Percentiles rank a stretch among this genome's conserved stretches.
These are phyloP conservation scores for Palaemon carinicauda DNA, from an alignment of 1,140 invertebrate genomes.

Conservation along the genomic window DNA sequence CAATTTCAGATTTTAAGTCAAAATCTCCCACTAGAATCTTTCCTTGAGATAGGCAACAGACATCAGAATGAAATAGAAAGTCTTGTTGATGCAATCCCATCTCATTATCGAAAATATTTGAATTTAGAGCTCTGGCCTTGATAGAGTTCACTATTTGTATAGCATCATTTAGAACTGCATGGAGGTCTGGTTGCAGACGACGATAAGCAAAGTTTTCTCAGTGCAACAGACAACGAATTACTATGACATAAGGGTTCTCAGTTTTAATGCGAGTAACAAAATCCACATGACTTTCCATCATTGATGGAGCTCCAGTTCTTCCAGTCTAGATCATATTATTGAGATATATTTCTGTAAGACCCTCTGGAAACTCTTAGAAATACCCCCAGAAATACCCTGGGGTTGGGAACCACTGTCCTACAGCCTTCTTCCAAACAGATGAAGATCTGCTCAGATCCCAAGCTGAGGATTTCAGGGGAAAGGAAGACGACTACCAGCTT, in stretches of 20 bases:
- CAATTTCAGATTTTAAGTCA: conserved; percentile 11
- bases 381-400: no score
- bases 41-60: conserved; percentile 16
- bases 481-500: no score
- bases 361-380: no score
- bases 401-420: no score
- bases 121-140: not conserved
- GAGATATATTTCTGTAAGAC: no score
- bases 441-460: no score
- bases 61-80: conserved; percentile 14
- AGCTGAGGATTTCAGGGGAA: no score
- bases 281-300: conserved; percentile 25
- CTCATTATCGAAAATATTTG: conserved; percentile 11
- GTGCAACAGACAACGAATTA: conserved; percentile 6
- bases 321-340: conserved; percentile 31
- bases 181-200: not conserved
- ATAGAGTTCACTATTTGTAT: conserved; percentile 6
- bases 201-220: conserved; percentile 17
- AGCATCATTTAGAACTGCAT: not conserved
- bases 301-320: conserved; percentile 19
- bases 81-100: conserved; percentile 25
- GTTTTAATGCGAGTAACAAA: conserved; percentile 33
- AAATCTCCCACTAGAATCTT: conserved; percentile 10
- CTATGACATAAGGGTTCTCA: conserved; percentile 11
- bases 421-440: no score